Evolutionary conservation across 1,140 invertebrate genomes (phyloP).

Genomic region (Agrypnia vestita): DNA sequence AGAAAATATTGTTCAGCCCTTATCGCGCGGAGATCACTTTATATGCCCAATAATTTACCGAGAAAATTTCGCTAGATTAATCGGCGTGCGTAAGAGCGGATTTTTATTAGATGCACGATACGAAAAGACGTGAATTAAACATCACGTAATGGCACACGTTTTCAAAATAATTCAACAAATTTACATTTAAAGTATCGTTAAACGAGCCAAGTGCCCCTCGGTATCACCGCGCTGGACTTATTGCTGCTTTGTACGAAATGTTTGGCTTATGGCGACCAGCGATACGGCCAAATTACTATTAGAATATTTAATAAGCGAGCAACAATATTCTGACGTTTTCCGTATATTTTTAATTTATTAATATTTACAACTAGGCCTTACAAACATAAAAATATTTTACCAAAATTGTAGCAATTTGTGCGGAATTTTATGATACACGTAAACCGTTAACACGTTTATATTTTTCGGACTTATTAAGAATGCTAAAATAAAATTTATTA

Average conservation of each 20-base stretch:
- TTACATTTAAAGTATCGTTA: constrained; percentile 59
- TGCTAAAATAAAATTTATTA: constrained; percentile 4
- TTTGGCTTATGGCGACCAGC: constrained; percentile 16
- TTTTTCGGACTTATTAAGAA: constrained; percentile 13
- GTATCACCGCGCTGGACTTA: constrained; percentile 50
- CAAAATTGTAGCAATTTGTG: neutral
- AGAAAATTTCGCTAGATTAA: neutral
- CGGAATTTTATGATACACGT: neutral
- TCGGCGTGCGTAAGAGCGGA: constrained; percentile 25
- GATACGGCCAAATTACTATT: constrained; percentile 24
- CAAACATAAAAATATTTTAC: neutral
- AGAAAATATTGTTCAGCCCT: neutral
- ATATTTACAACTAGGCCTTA: constrained; percentile 35
- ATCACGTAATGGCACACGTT: constrained; percentile 51
- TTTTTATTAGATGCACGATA: constrained; percentile 28
- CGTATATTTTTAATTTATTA: constrained; percentile 29
- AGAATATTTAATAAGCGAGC: constrained; percentile 33
- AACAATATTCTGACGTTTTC: constrained; percentile 21
- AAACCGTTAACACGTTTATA: neutral
- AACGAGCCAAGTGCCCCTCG: constrained; percentile 22
- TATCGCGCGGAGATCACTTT: constrained; percentile 1
- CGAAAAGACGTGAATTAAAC: constrained; percentile 45
- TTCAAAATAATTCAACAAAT: constrained; percentile 54
- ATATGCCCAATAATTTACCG: neutral
- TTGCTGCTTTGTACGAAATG: constrained; percentile 25